phyloP scores from a whole-genome alignment of 2,888 invertebrate genomes.

The Himalopsyche japonica region DNA sequence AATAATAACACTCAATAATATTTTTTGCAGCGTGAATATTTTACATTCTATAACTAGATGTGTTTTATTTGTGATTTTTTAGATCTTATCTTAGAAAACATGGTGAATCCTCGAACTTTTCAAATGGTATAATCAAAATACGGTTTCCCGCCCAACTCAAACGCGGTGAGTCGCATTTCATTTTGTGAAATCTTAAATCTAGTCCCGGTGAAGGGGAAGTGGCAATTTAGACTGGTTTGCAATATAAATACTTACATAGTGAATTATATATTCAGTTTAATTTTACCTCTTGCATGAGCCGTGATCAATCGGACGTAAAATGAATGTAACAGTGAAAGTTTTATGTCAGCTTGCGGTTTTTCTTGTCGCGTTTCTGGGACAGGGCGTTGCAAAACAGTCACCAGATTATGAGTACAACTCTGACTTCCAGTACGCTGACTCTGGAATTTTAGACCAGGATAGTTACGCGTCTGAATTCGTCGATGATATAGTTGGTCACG shows the following conservation, averaged over 20 bases:
- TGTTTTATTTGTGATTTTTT: neutral
- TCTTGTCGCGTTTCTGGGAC: constrained; percentile 38
- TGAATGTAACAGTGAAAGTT: constrained; percentile 41
- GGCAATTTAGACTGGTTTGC: constrained; percentile 33
- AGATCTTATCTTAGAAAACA: neutral
- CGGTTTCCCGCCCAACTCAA: neutral
- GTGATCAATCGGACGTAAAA: constrained; percentile 39
- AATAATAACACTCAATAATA: neutral
- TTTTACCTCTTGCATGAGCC: constrained; percentile 37
- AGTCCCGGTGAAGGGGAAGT: constrained; percentile 35
- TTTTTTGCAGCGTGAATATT: too few relatives aligned
- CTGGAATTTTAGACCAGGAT: constrained; percentile 6
- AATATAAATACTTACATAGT: constrained; percentile 39
- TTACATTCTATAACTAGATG: too few relatives aligned
- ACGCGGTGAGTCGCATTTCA: neutral
- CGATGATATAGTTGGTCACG: constrained; percentile 20
- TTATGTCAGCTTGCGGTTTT: constrained; percentile 35
- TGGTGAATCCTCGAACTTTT: neutral
- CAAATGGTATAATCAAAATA: neutral
- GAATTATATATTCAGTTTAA: constrained; percentile 40
- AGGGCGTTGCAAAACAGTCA: constrained; percentile 32
- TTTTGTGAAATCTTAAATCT: constrained; percentile 29
- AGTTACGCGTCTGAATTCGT: constrained; percentile 32
- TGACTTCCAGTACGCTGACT: constrained; percentile 10
- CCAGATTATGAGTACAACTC: constrained; percentile 28